A percentile compares a stretch with the other conserved stretches of the same genome.
These are phyloP conservation scores for Nasonia giraulti DNA, from an alignment of 1,140 invertebrate genomes.

Conservation along the genomic window DNA sequence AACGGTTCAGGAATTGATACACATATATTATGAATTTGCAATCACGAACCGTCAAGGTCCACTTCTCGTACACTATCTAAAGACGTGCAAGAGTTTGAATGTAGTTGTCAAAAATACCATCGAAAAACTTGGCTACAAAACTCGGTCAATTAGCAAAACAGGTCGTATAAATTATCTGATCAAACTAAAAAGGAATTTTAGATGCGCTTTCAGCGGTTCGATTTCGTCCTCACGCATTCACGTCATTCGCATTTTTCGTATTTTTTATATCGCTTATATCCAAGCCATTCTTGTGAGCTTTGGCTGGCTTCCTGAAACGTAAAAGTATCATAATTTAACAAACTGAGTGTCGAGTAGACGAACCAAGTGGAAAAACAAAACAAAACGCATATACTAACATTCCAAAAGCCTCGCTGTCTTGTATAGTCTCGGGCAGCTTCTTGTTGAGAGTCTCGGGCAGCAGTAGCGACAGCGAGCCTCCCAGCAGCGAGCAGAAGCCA, in stretches of 20 bases:
- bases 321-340: neutral
- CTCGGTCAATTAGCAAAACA: neutral
- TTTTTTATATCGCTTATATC: constrained; percentile 33
- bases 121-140: neutral
- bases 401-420: constrained; percentile 83
- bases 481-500: constrained; percentile 78
- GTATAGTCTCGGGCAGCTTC: constrained; percentile 84
- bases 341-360: neutral
- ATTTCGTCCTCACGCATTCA: constrained; percentile 34
- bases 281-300: constrained; percentile 35
- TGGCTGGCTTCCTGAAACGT: constrained; percentile 27
- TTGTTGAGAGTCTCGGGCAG: constrained; percentile 86
- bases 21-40: neutral
- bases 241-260: constrained; percentile 50
- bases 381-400: constrained; percentile 68
- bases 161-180: neutral
- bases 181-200: neutral
- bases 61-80: constrained; percentile 9
- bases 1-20: neutral
- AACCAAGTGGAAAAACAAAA: neutral
- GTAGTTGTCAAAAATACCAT: constrained; percentile 47
- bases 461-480: constrained; percentile 80
- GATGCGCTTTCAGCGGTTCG: neutral
- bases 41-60: neutral
- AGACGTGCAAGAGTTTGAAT: constrained; percentile 51